A percentile compares a stretch with the other conserved stretches of the same genome.
These are phyloP conservation scores for Hypomesus transpacificus DNA, from an alignment of 2,113 vertebrate genomes.

Conservation along the genomic window DNA sequence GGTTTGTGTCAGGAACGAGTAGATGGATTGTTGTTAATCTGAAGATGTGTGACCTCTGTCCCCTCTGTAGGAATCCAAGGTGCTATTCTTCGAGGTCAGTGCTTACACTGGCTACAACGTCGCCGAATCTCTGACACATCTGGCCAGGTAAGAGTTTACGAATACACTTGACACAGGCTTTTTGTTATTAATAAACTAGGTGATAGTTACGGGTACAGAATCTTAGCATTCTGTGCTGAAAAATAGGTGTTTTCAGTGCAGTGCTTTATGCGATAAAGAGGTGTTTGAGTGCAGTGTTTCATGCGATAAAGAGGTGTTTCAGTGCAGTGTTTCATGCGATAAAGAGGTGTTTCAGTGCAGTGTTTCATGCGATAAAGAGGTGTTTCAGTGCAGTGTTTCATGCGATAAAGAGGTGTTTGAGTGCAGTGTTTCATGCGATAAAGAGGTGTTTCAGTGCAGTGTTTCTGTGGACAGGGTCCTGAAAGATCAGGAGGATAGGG, in stretches of 20 bases:
- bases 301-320: neutral
- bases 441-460: neutral
- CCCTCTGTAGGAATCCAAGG: slow-evolving; percentile 72
- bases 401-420: neutral
- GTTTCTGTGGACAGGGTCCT: slow-evolving; percentile 72
- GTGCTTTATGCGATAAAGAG: too few species aligned
- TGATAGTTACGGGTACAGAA: too few species aligned
- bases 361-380: too few species aligned
- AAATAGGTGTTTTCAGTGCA: neutral
- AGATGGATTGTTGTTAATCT: neutral
- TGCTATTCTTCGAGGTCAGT: slow-evolving; percentile 91
- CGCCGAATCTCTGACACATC: slow-evolving; percentile 75
- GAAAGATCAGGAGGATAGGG: slow-evolving; percentile 84
- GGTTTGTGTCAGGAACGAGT: too few species aligned
- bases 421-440: neutral
- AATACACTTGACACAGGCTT: too few species aligned
- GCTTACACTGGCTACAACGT: slow-evolving; percentile 81
- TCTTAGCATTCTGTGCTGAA: too few species aligned
- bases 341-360: neutral
- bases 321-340: neutral
- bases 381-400: neutral
- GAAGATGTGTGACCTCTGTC: slow-evolving; percentile 22
- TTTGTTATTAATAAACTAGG: too few species aligned
- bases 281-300: neutral
- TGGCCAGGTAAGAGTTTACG: slow-evolving; percentile 77